Base-by-base conservation (phyloP, 1,140 invertebrate genomes). In the Nomia melanderi region DNA sequence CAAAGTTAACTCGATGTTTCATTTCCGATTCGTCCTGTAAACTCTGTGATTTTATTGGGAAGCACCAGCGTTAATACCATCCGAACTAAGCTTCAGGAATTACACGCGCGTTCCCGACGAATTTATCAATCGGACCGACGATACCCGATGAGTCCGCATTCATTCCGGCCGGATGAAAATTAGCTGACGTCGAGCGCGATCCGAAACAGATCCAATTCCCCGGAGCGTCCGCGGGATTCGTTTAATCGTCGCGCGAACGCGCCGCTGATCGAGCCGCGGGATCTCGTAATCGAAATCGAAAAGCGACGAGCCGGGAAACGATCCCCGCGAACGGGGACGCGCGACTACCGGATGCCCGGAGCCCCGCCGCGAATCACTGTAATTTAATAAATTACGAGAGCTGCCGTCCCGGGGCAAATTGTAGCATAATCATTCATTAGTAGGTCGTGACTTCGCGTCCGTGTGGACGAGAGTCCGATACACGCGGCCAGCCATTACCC, bases 371-470 rank as follows among this genome's bases (percentile, higher is more conserved):
- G 87, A 87, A 92, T 91, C 88, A 92, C 90, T 89, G 90, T 92
- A 91, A 92, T 92, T 92, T 91, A 91, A 91, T 90, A 91, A 92
- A 92, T 92, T 92, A 90, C 90, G 82, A 91, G 89, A 89, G 90
- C 88, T 89, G 87, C 90, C 86, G 89, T 89, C 88, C 83, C 83
- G 86, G 86, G 87, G 89, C 89, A 90, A 91, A 92, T 91, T 91
- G 90, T 91, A 91, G 89, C 89, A 89, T 91, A 92, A 91, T 92
- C 89, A 90, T 91, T 92, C 90, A 92, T 92, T 92, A 92, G 90
- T 91, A 87, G 89, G 91, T 92, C 91, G 91, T 92, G 91, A 91
- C 90, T 92, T 57, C 44, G 63, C 47, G 77, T 77, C 75, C 54
- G 67, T 79, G 64, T 85, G 56, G 56, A 66, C 54, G 75, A 78